These are phyloP conservation scores for Pteropus alecto DNA, from an alignment of 2,113 vertebrate genomes.

Conservation along the genomic window DNA sequence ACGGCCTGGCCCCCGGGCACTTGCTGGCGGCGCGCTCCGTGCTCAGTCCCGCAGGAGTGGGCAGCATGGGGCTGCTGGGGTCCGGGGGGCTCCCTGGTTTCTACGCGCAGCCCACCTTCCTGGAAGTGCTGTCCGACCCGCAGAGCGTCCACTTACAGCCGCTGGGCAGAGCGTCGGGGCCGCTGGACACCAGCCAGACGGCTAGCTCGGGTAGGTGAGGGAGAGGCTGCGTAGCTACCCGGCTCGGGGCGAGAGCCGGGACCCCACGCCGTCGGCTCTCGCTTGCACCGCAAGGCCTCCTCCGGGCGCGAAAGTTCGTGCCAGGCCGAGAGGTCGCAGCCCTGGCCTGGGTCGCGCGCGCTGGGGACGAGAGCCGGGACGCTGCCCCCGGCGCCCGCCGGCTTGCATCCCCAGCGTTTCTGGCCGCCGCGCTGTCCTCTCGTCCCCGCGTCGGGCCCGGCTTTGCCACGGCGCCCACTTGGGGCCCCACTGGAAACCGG, in stretches of 20 bases:
- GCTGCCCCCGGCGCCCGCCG: neutral
- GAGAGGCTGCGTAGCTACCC: neutral
- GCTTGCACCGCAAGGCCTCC: neutral
- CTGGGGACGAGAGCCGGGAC: neutral
- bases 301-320: conserved; percentile 52
- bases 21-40: conserved; percentile 93
- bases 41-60: conserved; percentile 90
- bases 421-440: neutral
- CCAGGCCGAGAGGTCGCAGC: neutral
- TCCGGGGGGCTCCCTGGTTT: conserved; percentile 93
- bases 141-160: conserved; percentile 92
- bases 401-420: neutral
- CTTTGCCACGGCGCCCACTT: neutral
- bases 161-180: conserved; percentile 86
- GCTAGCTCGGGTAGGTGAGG: conserved; percentile 93
- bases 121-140: conserved; percentile 94
- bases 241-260: neutral
- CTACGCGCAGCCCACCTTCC: conserved; percentile 94
- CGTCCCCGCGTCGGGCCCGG: neutral
- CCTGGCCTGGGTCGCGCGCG: neutral
- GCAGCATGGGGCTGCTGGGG: conserved; percentile 94
- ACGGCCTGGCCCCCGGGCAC: conserved; percentile 90
- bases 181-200: conserved; percentile 91
- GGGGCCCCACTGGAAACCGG: neutral
- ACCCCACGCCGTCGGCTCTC: neutral